These are phyloP conservation scores for Heliothis peltigera DNA, from an alignment of 2,888 invertebrate genomes.

Conservation along the genomic window DNA sequence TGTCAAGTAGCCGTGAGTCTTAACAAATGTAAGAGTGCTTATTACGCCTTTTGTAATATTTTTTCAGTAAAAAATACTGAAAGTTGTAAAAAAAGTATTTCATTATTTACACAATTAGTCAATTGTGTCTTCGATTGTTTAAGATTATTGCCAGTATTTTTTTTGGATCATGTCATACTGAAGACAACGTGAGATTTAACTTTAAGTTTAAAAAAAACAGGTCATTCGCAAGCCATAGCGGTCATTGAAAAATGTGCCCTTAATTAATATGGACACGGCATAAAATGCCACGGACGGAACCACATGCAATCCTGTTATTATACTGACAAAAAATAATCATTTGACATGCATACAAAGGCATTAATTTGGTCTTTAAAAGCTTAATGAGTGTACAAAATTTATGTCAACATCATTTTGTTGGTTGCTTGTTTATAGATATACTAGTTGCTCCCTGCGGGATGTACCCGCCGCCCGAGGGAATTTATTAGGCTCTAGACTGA, in stretches of 20 bases:
- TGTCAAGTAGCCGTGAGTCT: neutral
- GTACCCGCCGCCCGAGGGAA: too few relatives aligned
- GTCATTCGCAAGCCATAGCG: slow-evolving; percentile 3
- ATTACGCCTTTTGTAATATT: too few relatives aligned
- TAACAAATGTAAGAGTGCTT: too few relatives aligned
- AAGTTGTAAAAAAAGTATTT: too few relatives aligned
- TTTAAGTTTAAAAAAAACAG: slow-evolving; percentile 13
- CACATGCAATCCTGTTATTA: slow-evolving; percentile 17
- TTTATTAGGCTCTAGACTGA: too few relatives aligned
- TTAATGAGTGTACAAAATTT: neutral
- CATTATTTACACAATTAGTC: too few relatives aligned
- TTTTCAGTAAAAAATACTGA: too few relatives aligned
- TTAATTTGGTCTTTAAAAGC: neutral
- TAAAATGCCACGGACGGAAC: slow-evolving; percentile 30
- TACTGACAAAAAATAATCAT: slow-evolving; percentile 12
- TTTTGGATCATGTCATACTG: neutral
- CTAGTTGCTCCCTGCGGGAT: too few relatives aligned
- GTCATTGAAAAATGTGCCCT: slow-evolving; percentile 29
- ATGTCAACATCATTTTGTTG: neutral
- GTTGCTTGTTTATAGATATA: neutral
- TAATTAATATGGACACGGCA: slow-evolving; percentile 28
- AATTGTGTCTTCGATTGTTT: too few relatives aligned
- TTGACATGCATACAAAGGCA: neutral
- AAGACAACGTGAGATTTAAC: slow-evolving; percentile 18
- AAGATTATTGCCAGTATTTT: neutral